Conservation (phyloP, 2,888 invertebrate species). For the Apocheima hispidaria region DNA sequence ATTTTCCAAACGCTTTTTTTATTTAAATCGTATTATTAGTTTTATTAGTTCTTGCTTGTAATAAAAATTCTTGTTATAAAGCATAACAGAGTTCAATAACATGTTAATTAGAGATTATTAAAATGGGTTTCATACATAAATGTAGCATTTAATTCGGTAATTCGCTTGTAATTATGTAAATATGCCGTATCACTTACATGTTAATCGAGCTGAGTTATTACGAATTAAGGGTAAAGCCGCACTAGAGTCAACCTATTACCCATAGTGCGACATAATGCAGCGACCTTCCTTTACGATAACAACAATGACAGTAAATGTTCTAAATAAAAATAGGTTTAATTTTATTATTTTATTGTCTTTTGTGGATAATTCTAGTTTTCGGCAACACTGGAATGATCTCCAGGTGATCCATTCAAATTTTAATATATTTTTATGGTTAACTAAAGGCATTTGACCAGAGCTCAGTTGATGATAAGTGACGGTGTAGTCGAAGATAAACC, state of each 20-base stretch:
- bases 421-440: no score
- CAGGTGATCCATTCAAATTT: no score
- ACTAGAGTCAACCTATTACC: neutral
- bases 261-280: neutral
- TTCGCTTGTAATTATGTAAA: conserved; percentile 33
- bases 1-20: no score
- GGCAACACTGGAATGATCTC: no score
- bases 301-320: no score
- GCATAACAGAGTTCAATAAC: neutral
- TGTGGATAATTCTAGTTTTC: no score
- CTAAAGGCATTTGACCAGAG: no score
- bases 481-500: no score
- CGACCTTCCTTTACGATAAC: no score
- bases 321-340: no score
- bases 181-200: conserved; percentile 32
- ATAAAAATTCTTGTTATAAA: neutral
- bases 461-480: no score
- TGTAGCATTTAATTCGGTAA: conserved; percentile 19
- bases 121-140: conserved; percentile 15
- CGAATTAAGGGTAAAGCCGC: conserved; percentile 6
- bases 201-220: conserved; percentile 28
- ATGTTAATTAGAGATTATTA: conserved; percentile 1
- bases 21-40: neutral
- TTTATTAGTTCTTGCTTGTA: neutral
- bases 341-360: no score